phyloP scores from a whole-genome alignment of 1,140 invertebrate species.

The Chrysomallon squamiferum region DNA sequence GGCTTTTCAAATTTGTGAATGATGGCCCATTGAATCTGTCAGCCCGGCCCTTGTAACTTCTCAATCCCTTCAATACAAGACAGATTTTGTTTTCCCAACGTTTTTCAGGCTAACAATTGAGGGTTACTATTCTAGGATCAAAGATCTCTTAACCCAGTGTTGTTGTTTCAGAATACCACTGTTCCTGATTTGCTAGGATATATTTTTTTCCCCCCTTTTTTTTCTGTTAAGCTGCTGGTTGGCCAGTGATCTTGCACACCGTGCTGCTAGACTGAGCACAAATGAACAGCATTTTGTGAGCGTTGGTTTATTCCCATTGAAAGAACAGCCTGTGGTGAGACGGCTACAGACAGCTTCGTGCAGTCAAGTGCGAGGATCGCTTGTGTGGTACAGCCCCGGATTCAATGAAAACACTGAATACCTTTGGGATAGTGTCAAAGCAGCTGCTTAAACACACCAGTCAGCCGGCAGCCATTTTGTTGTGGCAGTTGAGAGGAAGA shows the following conservation, averaged over 20 bases:
- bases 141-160: slow-evolving; percentile 4
- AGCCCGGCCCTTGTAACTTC: slow-evolving; percentile 6
- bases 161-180: slow-evolving; percentile 1
- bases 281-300: slow-evolving; percentile 5
- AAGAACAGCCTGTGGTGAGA: background rate
- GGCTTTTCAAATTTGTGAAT: slow-evolving; percentile 6
- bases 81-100: slow-evolving; percentile 16
- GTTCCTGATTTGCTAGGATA: background rate
- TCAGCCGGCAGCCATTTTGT: slow-evolving; percentile 8
- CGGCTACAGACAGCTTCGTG: background rate
- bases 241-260: background rate
- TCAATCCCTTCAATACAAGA: slow-evolving; percentile 2
- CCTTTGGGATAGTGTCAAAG: background rate
- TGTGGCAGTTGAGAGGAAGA: background rate
- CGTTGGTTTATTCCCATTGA: slow-evolving; percentile 2
- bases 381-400: slow-evolving; percentile 2
- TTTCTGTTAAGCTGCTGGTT: too few species aligned
- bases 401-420: slow-evolving; percentile 1
- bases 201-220: too few species aligned
- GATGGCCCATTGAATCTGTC: slow-evolving; percentile 25
- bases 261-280: background rate
- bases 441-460: slow-evolving; percentile 8
- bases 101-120: slow-evolving; percentile 1
- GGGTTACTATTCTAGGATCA: slow-evolving; percentile 4
- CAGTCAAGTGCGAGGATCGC: background rate